Base-by-base conservation (phyloP, 53 echinoderm and acorn worm species). In the Apostichopus leukothele region DNA sequence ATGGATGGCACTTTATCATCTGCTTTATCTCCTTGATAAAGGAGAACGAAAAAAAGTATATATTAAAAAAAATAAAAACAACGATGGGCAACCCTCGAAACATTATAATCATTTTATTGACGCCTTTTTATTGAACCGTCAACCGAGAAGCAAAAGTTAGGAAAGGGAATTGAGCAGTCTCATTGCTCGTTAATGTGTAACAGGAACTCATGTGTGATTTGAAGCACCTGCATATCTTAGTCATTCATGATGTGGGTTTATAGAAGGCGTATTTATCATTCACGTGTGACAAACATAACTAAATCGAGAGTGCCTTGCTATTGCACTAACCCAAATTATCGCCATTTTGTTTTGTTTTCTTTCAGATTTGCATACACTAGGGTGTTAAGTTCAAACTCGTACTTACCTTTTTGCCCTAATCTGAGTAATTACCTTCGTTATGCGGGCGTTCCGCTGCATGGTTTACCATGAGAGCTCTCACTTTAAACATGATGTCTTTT, bases 401-500 rank as follows among this genome's bases (percentile, higher is more conserved):
- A 39, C 39, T 39, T 39, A 3, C 2, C 1, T 39, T 39, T 2
- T 3, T 3, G 0, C 39, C 3, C 3, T 39, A 39, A 39, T 39
- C 39, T 39, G 39, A 39, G 39, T 39, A 39, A 39, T 39, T 39
- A 39, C 39, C 39, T 39, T 39, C 39, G 39, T 39, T 1, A 39
- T 39, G 39, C 39, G 39, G 39, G 39, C 39, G 39, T 39, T 39
- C 39, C 10, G 7, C 57, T 57, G 8, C 57, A 10, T 57, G 57
- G 57, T 57, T 57, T 57, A 10, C 57, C 7, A 57, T 57, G 57
- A 57, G 20, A 71, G 71, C 71, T 16, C 7, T 81, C 81, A 52
- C 81, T 81, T 81, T 81, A 81, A 80, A 54, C n/a, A 18, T 9
- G 16, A 51, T 54, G 6, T 81, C 81, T 10, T 54, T 54, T 81